Evolutionary conservation across 2,113 vertebrate species (phyloP).

Genomic region (Aviceda subcristata): DNA sequence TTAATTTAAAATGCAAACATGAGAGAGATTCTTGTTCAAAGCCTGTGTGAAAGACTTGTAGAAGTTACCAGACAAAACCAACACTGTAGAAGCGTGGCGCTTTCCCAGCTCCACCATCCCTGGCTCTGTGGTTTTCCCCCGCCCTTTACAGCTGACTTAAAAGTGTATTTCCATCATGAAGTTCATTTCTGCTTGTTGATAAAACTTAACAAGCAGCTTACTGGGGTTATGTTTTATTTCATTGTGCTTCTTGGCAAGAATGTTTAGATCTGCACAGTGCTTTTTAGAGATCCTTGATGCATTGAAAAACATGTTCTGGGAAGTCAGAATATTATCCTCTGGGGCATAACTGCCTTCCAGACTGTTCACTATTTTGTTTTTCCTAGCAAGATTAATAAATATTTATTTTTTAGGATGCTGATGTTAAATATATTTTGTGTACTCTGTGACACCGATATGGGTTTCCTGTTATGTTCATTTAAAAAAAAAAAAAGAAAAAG

Average conservation of each 20-base stretch:
- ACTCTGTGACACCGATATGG: neutral
- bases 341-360: neutral
- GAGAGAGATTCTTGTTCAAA: neutral
- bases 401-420: neutral
- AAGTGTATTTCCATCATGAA: neutral
- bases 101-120: neutral
- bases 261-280: neutral
- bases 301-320: neutral
- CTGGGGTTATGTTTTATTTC: neutral
- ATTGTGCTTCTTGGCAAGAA: neutral
- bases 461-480: constrained; percentile 37
- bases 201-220: neutral
- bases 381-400: neutral
- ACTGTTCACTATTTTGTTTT: neutral
- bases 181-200: neutral
- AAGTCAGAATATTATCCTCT: neutral
- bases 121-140: neutral
- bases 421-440: constrained; percentile 20
- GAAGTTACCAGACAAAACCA: neutral
- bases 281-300: neutral
- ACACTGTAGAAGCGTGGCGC: neutral
- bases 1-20: neutral
- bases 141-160: neutral
- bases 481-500: neutral
- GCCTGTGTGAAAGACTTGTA: neutral